These are phyloP conservation scores for Anolis carolinensis DNA, from an alignment of 2,113 vertebrate genomes.

Conservation along the genomic window DNA sequence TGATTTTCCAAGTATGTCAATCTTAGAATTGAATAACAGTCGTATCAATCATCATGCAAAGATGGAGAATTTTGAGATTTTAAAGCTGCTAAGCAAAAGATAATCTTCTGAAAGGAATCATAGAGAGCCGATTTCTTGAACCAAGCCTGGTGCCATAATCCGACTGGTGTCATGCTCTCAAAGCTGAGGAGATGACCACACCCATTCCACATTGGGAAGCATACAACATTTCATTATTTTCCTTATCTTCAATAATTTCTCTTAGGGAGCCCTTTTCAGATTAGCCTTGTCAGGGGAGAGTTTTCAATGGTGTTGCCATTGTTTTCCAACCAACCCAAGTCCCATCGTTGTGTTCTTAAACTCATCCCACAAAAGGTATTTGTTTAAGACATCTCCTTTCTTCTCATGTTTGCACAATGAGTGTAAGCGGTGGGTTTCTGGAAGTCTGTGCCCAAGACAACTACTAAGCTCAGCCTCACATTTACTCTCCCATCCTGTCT, in stretches of 20 bases:
- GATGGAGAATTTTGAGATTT: constrained; percentile 53
- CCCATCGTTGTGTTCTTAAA: constrained; percentile 64
- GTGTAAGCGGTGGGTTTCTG: constrained; percentile 56
- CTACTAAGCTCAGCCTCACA: constrained; percentile 66
- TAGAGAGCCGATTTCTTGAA: constrained; percentile 53
- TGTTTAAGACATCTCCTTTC: constrained; percentile 63
- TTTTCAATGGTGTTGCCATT: constrained; percentile 60
- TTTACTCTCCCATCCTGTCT: constrained; percentile 55
- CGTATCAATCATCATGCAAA: constrained; percentile 49
- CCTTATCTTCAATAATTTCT: constrained; percentile 65
- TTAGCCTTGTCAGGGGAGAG: constrained; percentile 61
- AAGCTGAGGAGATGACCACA: constrained; percentile 53
- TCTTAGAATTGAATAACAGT: constrained; percentile 55
- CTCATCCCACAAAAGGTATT: constrained; percentile 66
- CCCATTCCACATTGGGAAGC: constrained; percentile 26
- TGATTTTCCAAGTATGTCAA: constrained; percentile 58
- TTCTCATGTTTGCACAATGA: constrained; percentile 63
- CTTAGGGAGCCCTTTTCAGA: constrained; percentile 54
- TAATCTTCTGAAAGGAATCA: constrained; percentile 68
- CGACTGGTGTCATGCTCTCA: constrained; percentile 59
- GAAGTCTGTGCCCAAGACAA: constrained; percentile 65
- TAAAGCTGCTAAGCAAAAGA: constrained; percentile 61
- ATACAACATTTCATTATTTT: constrained; percentile 68
- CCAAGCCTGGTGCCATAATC: constrained; percentile 63
- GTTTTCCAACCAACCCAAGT: constrained; percentile 50